Base-by-base conservation (phyloP, 1,140 invertebrate genomes). In the Radopholus similis region DNA sequence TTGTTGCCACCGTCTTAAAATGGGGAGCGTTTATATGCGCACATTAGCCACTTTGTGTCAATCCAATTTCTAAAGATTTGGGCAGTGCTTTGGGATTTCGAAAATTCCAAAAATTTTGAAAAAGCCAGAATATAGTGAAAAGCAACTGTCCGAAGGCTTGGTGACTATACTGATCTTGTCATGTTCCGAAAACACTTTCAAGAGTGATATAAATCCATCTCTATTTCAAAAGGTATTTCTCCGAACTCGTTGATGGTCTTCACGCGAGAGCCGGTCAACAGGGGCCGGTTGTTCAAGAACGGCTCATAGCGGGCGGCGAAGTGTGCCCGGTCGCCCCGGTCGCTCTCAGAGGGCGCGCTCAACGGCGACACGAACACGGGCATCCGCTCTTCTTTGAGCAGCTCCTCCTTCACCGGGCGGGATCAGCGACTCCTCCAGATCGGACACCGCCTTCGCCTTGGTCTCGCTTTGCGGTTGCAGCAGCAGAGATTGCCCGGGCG, bases 221-320 rank as follows among this genome's bases (percentile, higher is more conserved):
- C n/a, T n/a, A n/a, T n/a, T n/a, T n/a, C n/a, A n/a, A n/a, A n/a
- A n/a, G n/a, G n/a, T n/a, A n/a, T n/a, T n/a, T n/a, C n/a, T n/a
- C 92, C 92, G 82, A 95, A 95, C 76, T 95, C 92, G 74, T 92
- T 91, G 76, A 94, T 93, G n/a, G 92, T 94, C 79, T 90, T 88
- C 84, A 94, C 93, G 77, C 92, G 87, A 4, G 91, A 93, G 53
- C 87, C 86, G 49, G 66, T 75, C 37, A 67, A 74, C 11, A 81
- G 68, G 18, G 80, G 73, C 18, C 70, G 64, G 44, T 72, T 75
- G 58, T 81, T 81, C 23, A 81, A 68, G 59, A 68, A 78, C n/a
- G 78, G 78, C 42, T 80, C 78, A 59, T 80, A 80, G 15, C 77
- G 64, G 34, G 77, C 80, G 38, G 68, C 65, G 40, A 81, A 81